Conservation (phyloP, 2,113 vertebrate species). For the Casuarius casuarius region DNA sequence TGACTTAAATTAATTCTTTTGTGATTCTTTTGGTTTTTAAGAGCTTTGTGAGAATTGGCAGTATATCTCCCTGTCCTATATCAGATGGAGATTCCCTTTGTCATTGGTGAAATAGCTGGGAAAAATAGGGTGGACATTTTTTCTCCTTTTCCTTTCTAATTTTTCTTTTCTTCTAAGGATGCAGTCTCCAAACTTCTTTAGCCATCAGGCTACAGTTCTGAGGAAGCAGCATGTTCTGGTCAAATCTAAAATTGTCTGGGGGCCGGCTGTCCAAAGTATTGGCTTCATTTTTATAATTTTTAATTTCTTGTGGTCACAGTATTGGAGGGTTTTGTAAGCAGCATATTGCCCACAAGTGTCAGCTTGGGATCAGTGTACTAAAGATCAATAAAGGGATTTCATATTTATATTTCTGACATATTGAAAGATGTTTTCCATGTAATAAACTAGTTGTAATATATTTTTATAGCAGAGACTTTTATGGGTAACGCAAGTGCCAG, state of each 20-base stretch:
- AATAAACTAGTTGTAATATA: neutral
- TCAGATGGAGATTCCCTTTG: neutral
- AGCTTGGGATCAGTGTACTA: neutral
- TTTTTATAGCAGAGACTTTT: neutral
- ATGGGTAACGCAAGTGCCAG: neutral
- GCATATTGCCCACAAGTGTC: rapidly evolving
- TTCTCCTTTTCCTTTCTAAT: neutral
- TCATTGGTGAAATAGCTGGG: neutral
- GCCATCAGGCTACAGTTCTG: neutral
- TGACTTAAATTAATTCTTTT: neutral
- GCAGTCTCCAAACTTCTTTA: neutral
- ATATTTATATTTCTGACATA: neutral
- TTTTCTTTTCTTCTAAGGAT: neutral
- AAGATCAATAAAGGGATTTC: neutral
- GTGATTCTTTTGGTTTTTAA: neutral
- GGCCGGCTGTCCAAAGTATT: neutral
- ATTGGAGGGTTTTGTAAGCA: neutral
- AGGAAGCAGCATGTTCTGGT: neutral
- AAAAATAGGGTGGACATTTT: neutral
- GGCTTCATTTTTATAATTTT: neutral
- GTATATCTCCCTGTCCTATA: neutral
- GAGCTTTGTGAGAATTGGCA: neutral
- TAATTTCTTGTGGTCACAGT: neutral
- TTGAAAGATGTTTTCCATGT: neutral
- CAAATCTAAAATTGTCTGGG: neutral